Evolutionary conservation across 2,113 vertebrate species (phyloP), one percentile per base, ranked within the genome.

Genomic region (Paralichthys olivaceus): DNA sequence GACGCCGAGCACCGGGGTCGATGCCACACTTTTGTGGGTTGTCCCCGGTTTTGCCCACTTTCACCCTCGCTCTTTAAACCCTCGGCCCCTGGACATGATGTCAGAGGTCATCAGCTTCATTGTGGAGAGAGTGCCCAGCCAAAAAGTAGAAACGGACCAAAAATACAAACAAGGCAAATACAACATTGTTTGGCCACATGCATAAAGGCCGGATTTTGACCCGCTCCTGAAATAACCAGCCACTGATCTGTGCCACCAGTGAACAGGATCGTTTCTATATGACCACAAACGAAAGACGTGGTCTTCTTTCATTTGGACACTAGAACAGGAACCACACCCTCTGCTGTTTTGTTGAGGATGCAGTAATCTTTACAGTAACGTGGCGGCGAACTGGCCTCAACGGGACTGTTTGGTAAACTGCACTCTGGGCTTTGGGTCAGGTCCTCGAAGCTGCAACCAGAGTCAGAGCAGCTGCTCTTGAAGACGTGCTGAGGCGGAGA

Each of bases 271-370:
- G 28, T 29, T 29, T 29, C 2, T 29, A 2, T 29, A 3, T 29
- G 28, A 29, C 28, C 28, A 29, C 28, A n/a, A 29, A 29, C 28
- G 8, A 40, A 40, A 40, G 49, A 9, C 61, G 20, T 13, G 8
- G 2, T 4, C n/a, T 3, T n/a, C 7, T 12, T n/a, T 66, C 51
- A 40, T 60, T 60, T 76, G 68, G 79, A 65, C 43, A 88, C 8
- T 15, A 89, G 65, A 25, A 90, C 77, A 26, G 88, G 88, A 78
- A 82, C 65, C 20, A 90, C 49, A 5, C 85, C 88, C 7, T 62
- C 65, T 17, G 75, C 49, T 9, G 79, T 89, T 77, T 83, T 83
- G 69, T 86, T 89, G 28, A 91, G 88, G 29, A 80, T 75, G 79
- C 88, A 91, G 81, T 90, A 90, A 65, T 87, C 82, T 1, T 0